Conservation (phyloP, 2,113 vertebrate species). For the Symphodus melops region DNA sequence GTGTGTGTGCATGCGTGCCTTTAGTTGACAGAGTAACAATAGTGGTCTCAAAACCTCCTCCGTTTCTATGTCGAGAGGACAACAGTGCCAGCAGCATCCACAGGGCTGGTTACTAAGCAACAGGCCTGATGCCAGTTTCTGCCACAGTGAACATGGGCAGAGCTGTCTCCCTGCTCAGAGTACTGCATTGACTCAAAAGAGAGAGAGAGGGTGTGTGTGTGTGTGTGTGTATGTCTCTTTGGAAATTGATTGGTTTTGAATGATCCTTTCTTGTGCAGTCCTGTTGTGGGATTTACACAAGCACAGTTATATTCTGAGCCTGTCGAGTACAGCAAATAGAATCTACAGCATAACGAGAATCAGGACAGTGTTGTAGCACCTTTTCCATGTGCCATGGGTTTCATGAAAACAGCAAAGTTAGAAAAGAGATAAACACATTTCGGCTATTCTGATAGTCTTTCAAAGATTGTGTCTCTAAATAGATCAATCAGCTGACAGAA, state of each 20-base stretch:
- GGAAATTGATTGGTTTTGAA: constrained; percentile 14
- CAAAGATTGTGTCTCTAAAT: no score
- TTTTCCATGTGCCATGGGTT: no score
- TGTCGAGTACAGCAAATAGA: no score
- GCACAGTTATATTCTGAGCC: no score
- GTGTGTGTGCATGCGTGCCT: constrained; percentile 3
- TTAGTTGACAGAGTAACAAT: constrained; percentile 46
- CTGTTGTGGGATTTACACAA: neutral
- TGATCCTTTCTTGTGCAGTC: neutral
- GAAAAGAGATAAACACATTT: no score
- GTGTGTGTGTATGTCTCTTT: constrained; percentile 6
- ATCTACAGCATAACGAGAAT: no score
- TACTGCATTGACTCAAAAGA: constrained; percentile 43
- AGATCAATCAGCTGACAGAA: no score
- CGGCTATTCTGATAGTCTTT: no score
- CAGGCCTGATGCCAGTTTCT: constrained; percentile 70
- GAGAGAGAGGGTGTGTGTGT: constrained; percentile 9
- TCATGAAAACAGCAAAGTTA: no score
- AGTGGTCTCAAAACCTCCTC: constrained; percentile 46
- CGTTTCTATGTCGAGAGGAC: constrained; percentile 62
- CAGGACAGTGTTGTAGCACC: no score
- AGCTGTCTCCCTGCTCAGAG: constrained; percentile 36
- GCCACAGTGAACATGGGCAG: constrained; percentile 45
- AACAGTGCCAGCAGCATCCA: constrained; percentile 67
- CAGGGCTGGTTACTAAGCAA: constrained; percentile 74